These are phyloP conservation scores for Pseudomyrmex pallidus DNA, from an alignment of 1,140 invertebrate species.

Conservation along the genomic window DNA sequence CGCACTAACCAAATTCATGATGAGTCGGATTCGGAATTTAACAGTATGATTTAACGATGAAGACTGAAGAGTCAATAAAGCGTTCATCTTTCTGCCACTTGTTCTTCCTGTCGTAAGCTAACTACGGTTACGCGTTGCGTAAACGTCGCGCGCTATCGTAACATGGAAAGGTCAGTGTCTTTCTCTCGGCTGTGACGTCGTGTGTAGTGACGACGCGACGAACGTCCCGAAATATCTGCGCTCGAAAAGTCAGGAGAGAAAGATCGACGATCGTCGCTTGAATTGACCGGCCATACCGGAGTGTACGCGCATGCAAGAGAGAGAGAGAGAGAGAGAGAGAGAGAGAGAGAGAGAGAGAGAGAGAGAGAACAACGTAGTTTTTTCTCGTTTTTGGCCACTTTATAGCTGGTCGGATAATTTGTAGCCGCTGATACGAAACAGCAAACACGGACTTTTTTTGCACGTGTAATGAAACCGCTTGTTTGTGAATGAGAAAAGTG, in stretches of 20 bases:
- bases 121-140: constrained; percentile 66
- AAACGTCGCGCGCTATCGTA: constrained; percentile 70
- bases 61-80: constrained; percentile 9
- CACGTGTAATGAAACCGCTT: neutral
- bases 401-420: constrained; percentile 45
- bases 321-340: too few relatives aligned
- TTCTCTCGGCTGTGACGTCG: constrained; percentile 67
- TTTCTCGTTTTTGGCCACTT: constrained; percentile 33
- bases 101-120: neutral
- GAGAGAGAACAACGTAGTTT: neutral
- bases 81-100: neutral
- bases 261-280: constrained; percentile 30
- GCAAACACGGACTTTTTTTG: constrained; percentile 41
- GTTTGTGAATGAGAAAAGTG: constrained; percentile 31
- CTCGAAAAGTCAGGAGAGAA: constrained; percentile 50
- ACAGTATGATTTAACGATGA: constrained; percentile 9
- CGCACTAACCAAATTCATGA: neutral
- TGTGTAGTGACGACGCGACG: constrained; percentile 59
- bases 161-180: constrained; percentile 79
- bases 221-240: constrained; percentile 64
- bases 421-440: constrained; percentile 12
- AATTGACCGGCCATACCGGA: constrained; percentile 5
- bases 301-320: neutral
- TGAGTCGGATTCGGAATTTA: neutral
- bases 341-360: too few relatives aligned